Evolutionary conservation across 2,888 invertebrate species (phyloP).

Genomic region (Eumacrocentrus americanus): DNA sequence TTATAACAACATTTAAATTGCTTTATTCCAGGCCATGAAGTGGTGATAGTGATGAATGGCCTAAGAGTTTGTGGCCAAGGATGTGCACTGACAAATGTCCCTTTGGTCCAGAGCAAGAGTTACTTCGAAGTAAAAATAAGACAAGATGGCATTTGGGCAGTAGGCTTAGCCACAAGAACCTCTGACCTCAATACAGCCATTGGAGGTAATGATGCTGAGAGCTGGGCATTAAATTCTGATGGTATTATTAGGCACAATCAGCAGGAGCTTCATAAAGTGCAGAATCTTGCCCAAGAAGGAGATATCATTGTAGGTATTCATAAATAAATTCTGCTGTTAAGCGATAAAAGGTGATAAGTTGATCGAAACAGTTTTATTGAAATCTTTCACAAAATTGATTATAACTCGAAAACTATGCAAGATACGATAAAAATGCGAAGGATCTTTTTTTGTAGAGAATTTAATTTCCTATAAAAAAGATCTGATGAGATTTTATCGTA

Average conservation of each 20-base stretch:
- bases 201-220: conserved; percentile 86
- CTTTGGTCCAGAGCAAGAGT: conserved; percentile 94
- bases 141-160: conserved; percentile 94
- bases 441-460: no score
- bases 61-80: conserved; percentile 94
- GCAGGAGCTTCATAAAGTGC: conserved; percentile 68
- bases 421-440: no score
- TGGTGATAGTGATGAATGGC: conserved; percentile 94
- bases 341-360: no score
- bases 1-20: no score
- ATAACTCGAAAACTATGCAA: no score
- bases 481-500: no score
- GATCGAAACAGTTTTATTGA: conserved; percentile 1
- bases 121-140: conserved; percentile 98
- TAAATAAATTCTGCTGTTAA: no score
- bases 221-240: conserved; percentile 93
- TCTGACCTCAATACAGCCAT: conserved; percentile 82
- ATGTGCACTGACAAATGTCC: conserved; percentile 91
- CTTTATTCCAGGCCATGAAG: conserved; percentile 80
- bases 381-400: no score
- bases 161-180: conserved; percentile 89
- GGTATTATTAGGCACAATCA: conserved; percentile 86
- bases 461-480: no score
- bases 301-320: conserved; percentile 76
- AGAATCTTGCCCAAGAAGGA: conserved; percentile 81